Base-by-base conservation (phyloP, 2,888 invertebrate species). In the Dolomedes plantarius region DNA sequence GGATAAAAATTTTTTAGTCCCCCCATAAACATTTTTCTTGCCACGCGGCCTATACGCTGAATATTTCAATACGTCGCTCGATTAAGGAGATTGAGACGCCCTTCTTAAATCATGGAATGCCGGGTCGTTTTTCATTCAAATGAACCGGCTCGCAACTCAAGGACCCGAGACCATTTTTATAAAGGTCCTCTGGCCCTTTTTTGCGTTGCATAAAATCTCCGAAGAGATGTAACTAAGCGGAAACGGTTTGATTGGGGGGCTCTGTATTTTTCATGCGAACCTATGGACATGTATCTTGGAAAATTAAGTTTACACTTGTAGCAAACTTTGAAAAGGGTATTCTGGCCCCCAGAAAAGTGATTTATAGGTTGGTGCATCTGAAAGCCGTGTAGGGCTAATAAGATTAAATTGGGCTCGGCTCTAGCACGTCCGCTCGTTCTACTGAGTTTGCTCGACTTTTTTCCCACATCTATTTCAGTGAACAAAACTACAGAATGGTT, bases 81-180 rank as follows among this genome's bases (percentile, higher is more conserved):
- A 85, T 85, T 85, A 85, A 77, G 83, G 56, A 77, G 77, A 85
- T 85, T 85, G 83, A 46, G 56, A 29, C 39, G n/a, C 72, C 23
- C 50, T 64, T 71, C 77, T 72, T 77, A 85, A 85, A 77, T 77
- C 83, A 73, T 72, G 83, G 56, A 83, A 81, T 74, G 74, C 69
- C 36, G 32, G 77, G 72, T 85, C 83, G 77, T 85, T 85, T 85
- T 77, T 85, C 83, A 85, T 85, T 77, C 67, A 85, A 85, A 85
- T 85, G 83, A 77, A 77, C 62, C 71, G 39, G 31, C 72, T 32
- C 19, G 56, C 39, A 36, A 41, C 73, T 28, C 73, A 36, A 41
- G 74, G 74, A 67, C 68, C 46, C 31, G 36, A 32, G 36, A 69
- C 50, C 36, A 36, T 69, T 27, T 69, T 69, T 69, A 28, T 69